phyloP scores from a whole-genome alignment of 2,113 vertebrate genomes.

The Steatornis caripensis region DNA sequence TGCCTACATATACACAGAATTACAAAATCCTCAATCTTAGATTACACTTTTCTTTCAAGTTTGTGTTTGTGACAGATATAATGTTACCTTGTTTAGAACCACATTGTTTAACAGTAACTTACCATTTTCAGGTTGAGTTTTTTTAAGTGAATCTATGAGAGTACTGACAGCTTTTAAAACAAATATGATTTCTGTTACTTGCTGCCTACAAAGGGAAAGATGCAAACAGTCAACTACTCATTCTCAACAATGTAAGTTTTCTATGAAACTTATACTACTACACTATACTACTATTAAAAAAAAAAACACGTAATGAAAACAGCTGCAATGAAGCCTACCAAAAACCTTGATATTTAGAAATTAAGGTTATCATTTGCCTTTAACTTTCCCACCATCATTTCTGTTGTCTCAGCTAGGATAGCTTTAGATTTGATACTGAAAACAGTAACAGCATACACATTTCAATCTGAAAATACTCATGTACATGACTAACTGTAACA shows the following conservation, averaged over 20 bases:
- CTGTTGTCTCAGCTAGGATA: background rate
- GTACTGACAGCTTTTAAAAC: constrained; percentile 98
- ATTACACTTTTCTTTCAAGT: background rate
- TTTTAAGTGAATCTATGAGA: constrained; percentile 98
- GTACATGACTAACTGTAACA: background rate
- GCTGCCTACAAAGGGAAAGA: constrained; percentile 82
- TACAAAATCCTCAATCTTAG: background rate
- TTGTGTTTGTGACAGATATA: background rate
- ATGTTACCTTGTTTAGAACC: background rate
- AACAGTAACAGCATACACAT: background rate
- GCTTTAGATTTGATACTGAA: background rate
- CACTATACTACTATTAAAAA: no score
- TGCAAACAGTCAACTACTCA: background rate
- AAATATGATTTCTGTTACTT: constrained; percentile 99
- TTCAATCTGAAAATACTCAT: background rate
- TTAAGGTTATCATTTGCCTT: background rate
- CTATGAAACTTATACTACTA: background rate
- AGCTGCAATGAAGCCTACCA: background rate
- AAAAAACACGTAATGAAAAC: background rate
- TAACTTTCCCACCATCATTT: background rate
- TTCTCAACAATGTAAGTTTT: background rate
- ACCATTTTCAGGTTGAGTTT: constrained; percentile 98
- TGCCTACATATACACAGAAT: background rate
- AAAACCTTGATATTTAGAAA: background rate
- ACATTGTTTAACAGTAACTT: constrained; percentile 65